Conservation (phyloP, 2,113 vertebrate genomes). For the Chamaetylas fuelleborni region DNA sequence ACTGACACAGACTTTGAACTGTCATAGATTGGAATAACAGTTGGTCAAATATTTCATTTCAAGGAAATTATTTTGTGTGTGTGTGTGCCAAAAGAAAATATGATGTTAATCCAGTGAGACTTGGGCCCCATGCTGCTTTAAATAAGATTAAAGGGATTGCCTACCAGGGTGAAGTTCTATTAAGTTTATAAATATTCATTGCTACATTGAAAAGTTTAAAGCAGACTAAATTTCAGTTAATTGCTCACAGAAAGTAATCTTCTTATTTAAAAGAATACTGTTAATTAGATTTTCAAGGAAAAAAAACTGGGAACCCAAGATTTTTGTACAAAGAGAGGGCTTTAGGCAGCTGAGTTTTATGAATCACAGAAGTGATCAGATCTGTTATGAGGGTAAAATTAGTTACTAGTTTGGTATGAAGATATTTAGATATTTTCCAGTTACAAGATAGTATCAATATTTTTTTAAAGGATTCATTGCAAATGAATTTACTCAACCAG, state of each 20-base stretch:
- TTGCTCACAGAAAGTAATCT: slow-evolving; percentile 57
- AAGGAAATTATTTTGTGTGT: slow-evolving; percentile 28
- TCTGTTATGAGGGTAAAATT: slow-evolving; percentile 18
- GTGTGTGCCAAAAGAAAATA: not conserved
- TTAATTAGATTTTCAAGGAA: slow-evolving; percentile 62
- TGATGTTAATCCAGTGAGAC: slow-evolving; percentile 55
- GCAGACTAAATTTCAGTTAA: slow-evolving; percentile 60
- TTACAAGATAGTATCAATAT: not conserved
- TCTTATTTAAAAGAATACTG: slow-evolving; percentile 59
- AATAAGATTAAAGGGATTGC: slow-evolving; percentile 68
- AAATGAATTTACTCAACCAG: not conserved
- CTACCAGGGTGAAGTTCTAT: slow-evolving; percentile 47
- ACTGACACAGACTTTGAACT: slow-evolving; percentile 12
- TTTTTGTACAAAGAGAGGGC: slow-evolving; percentile 3
- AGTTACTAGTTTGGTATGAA: not conserved
- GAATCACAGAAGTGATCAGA: not conserved
- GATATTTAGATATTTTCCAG: not conserved
- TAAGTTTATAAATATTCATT: slow-evolving; percentile 67
- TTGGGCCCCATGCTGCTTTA: slow-evolving; percentile 45
- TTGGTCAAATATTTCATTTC: slow-evolving; percentile 58
- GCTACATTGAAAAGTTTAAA: slow-evolving; percentile 61
- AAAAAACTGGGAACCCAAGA: not conserved
- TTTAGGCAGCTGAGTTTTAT: not conserved
- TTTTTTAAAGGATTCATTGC: not conserved
- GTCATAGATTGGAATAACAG: slow-evolving; percentile 17